Percentiles rank a stretch among this genome's conserved stretches.
These are phyloP conservation scores for Prionailurus bengalensis DNA, from an alignment of 2,113 vertebrate species.

Conservation along the genomic window DNA sequence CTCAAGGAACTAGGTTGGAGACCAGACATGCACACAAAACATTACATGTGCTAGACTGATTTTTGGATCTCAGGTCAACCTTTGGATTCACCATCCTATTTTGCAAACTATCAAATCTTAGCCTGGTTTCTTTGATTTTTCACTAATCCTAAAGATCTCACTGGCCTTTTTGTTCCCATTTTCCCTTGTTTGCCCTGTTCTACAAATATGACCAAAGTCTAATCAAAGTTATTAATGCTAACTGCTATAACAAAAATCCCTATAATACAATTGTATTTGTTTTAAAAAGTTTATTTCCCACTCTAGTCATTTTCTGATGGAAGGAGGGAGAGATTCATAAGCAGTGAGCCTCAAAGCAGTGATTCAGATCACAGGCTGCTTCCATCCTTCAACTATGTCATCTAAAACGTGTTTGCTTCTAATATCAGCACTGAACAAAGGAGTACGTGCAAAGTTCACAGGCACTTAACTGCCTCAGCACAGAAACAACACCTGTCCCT, in stretches of 20 bases:
- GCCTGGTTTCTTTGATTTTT: background rate
- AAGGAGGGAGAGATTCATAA: background rate
- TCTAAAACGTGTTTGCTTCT: background rate
- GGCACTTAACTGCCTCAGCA: background rate
- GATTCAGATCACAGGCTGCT: background rate
- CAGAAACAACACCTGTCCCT: background rate
- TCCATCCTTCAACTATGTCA: background rate
- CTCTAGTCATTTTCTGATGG: background rate
- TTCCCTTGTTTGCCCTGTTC: background rate
- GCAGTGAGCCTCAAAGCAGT: background rate
- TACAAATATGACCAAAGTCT: background rate
- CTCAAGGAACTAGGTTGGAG: background rate
- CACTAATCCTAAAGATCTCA: background rate
- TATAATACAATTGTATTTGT: background rate
- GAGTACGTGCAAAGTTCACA: background rate
- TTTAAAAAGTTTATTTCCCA: background rate
- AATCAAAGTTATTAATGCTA: background rate
- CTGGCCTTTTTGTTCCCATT: background rate
- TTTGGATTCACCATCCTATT: slow-evolving; percentile 2
- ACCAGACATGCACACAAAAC: background rate
- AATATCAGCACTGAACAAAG: background rate
- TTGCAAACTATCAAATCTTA: background rate
- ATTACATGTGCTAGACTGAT: background rate
- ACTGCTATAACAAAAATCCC: background rate
- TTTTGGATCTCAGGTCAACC: background rate